Percentiles rank a stretch among this genome's conserved stretches.
Conservation (phyloP, 2,797 vertebrate genomes). For the Ctenopoma multispine region DNA sequence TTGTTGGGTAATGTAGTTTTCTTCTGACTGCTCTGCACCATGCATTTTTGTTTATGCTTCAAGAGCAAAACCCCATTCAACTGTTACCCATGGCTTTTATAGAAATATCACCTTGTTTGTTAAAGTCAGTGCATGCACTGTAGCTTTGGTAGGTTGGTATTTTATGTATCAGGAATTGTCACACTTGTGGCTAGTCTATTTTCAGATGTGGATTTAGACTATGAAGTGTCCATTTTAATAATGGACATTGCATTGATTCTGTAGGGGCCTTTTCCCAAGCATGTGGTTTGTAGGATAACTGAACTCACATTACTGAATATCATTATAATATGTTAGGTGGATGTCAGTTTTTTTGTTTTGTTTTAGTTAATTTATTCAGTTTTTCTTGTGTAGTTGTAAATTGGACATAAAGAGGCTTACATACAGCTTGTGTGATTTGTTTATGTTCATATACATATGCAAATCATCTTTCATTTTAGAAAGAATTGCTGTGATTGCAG, state of each 20-base stretch:
- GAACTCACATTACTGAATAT: neutral
- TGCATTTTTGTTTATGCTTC: constrained; percentile 72
- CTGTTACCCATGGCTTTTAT: constrained; percentile 80
- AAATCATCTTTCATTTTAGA: neutral
- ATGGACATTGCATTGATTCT: neutral
- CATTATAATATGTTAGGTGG: neutral
- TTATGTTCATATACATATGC: neutral
- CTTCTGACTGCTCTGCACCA: constrained; percentile 77
- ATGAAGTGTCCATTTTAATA: neutral
- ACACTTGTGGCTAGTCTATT: neutral
- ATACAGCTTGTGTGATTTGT: neutral
- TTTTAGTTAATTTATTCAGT: neutral
- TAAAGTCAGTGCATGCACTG: constrained; percentile 47
- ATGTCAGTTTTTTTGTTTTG: neutral
- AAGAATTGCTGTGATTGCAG: neutral
- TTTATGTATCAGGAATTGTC: neutral
- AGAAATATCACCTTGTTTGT: constrained; percentile 75
- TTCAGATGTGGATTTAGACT: neutral
- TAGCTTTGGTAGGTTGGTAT: neutral
- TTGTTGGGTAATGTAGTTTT: constrained; percentile 87
- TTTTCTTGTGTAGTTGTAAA: neutral
- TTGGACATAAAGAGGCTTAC: neutral
- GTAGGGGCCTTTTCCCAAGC: neutral
- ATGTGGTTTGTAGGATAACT: constrained; percentile 45
- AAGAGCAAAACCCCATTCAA: constrained; percentile 72